Evolutionary conservation across 2,113 vertebrate species (phyloP), one percentile per base, ranked within the genome.

Genomic region (Oophaga pumilio): DNA sequence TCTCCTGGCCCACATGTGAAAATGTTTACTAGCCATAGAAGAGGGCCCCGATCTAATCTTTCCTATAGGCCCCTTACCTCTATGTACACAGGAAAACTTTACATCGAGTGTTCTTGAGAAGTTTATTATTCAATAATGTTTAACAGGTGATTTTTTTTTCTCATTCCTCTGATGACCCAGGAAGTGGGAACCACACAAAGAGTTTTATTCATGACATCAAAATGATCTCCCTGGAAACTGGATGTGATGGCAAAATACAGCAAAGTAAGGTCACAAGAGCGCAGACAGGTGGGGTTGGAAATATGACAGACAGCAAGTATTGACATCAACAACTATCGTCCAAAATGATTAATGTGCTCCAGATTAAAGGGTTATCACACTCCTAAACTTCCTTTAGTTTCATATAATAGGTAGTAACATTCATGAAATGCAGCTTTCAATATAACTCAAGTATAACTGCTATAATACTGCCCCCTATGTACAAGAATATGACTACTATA

Each of bases 131-230:
- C 91, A 92, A 90, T 90, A 94, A 94, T 93, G 91, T 94, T 94
- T 94, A 94, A 94, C 93, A 13, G 90, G 87, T 93, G 93, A 94
- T 91, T 94, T 90, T 92, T 91, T 76, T 69, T 4, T 33, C 17
- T 15, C 26, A 26, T 84, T 84, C 17, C 49, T 28, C 14, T 53
- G 13, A 86, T 88, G 93, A 92, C 93, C 92, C 93, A 91, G 93
- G 93, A 94, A 93, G 50, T 57, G 50, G 52, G 91, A 91, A 91
- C 87, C 91, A 91, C 90, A 93, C 93, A 94, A 94, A 92, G 91
- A 92, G 90, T 91, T 77, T 93, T 91, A 94, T 94, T 94, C 93
- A 93, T 92, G 92, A 92, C 93, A 92, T 93, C 90, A 92, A 92
- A 92, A 92, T 93, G 89, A 92, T 89, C 91, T 91, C 93, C 92